Evolutionary conservation across 1,140 invertebrate genomes (phyloP), one percentile per base, ranked within the genome.

Genomic region (Zaprionus ornatus): DNA sequence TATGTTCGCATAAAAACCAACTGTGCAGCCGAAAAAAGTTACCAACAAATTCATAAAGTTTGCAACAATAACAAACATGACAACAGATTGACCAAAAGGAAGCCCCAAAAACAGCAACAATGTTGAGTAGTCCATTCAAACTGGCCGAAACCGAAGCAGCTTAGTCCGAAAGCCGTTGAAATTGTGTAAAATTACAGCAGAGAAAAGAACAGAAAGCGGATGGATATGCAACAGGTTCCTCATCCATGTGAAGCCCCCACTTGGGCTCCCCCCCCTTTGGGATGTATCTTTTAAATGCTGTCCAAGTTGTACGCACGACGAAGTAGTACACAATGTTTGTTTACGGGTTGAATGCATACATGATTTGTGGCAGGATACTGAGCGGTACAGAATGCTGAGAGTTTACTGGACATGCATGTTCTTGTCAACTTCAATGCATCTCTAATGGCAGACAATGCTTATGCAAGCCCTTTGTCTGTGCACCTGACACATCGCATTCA

Each of bases 41-140:
- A 56, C 40, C 37, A 66, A 21, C 63, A 45, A 56, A 66, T 66
- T 66, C 37, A 56, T 65, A 65, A 65, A 65, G 50, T 55, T 54
- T 55, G 32, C 62, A 64, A 37, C 32, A 52, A 19, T 64, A 35
- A 48, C 40, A 19, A 62, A n/a, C 42, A 35, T 10, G 21, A 65
- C 62, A 65, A 40, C 62, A 65, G 62, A 27, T 65, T 50, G 62
- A 27, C 62, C 52, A 65, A 50, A 55, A 65, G 12, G 35, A 55
- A 65, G 32, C 32, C 62, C 21, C 35, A 21, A n/a, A 27, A 48
- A 5, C 12, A 27, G 56, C 17, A 21, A 60, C 13, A 21, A 25
- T 17, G 25, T 25, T 10, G 13, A 45, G 40, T 61, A 7, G 4
- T 54, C 21, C 48, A 17, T 54, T 52, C n/a, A 54, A 64, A 37